Percentiles rank a stretch among this genome's conserved stretches.
Conservation (phyloP, 1,140 invertebrate genomes). For the Bombus pyrosoma region DNA sequence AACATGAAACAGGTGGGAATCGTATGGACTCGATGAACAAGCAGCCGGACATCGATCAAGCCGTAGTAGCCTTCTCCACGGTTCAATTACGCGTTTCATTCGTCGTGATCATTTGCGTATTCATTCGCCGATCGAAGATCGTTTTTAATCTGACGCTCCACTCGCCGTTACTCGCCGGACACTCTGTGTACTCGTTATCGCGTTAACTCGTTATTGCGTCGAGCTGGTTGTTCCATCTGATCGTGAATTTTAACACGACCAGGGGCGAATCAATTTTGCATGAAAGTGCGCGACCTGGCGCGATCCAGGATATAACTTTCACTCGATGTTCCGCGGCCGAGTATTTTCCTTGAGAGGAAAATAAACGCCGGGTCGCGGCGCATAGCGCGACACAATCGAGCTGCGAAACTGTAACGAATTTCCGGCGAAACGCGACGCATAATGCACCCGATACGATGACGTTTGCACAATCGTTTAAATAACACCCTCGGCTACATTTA, state of each 20-base stretch:
- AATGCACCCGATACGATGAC: slow-evolving; percentile 54
- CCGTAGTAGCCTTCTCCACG: no score
- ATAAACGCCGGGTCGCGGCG: slow-evolving; percentile 6
- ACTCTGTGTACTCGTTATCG: slow-evolving; percentile 18
- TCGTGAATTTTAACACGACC: slow-evolving; percentile 21
- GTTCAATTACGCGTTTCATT: slow-evolving; percentile 18
- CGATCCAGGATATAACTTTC: slow-evolving; percentile 24
- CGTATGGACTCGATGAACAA: neutral
- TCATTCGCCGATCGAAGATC: slow-evolving; percentile 24
- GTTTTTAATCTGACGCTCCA: slow-evolving; percentile 18
- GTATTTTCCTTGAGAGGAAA: slow-evolving; percentile 44
- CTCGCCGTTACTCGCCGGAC: slow-evolving; percentile 2
- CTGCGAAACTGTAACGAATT: slow-evolving; percentile 40
- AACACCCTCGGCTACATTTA: slow-evolving; percentile 36
- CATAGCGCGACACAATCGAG: neutral
- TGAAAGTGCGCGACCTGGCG: neutral
- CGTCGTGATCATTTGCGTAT: neutral
- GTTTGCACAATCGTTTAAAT: slow-evolving; percentile 60
- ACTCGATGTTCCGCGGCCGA: neutral
- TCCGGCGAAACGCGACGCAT: slow-evolving; percentile 21
- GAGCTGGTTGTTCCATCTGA: slow-evolving; percentile 13
- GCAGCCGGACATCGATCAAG: neutral
- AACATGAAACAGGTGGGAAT: slow-evolving; percentile 6
- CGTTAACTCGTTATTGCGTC: slow-evolving; percentile 31
- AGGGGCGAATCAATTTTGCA: slow-evolving; percentile 31